Conservation (phyloP, 1,140 invertebrate genomes). For the Lepidurus packardi region DNA sequence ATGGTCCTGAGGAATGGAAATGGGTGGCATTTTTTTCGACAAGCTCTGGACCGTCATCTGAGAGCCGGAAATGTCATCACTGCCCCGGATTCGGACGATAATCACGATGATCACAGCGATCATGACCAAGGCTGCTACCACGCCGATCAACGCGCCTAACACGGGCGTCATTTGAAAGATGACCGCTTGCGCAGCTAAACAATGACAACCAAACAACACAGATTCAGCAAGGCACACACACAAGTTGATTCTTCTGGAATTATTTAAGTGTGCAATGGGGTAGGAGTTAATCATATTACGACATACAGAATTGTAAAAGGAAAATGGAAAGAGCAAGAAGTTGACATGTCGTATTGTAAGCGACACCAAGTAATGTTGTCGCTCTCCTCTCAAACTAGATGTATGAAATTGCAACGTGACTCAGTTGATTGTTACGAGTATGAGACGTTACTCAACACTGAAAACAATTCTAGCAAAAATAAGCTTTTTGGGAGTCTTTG, state of each 20-base stretch:
- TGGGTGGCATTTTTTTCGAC: not conserved
- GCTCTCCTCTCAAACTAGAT: not conserved
- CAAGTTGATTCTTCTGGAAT: not conserved
- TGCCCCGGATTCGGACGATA: slow-evolving; percentile 27
- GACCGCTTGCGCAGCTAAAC: slow-evolving; percentile 30
- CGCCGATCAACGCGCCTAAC: slow-evolving; percentile 32
- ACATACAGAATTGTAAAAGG: too few relatives aligned
- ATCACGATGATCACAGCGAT: slow-evolving; percentile 31
- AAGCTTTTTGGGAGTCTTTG: too few relatives aligned
- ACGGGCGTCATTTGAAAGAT: slow-evolving; percentile 34
- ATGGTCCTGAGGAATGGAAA: slow-evolving; percentile 12
- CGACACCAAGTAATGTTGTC: not conserved
- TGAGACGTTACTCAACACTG: too few relatives aligned
- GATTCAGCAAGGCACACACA: not conserved
- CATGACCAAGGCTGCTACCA: slow-evolving; percentile 31
- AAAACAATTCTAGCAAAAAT: too few relatives aligned
- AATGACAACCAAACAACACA: not conserved
- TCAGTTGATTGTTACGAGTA: too few relatives aligned
- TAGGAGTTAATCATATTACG: too few relatives aligned
- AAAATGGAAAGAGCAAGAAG: too few relatives aligned
- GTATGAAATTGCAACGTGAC: not conserved
- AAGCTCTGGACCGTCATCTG: not conserved
- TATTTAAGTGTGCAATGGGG: not conserved
- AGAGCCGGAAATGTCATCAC: slow-evolving; percentile 30
- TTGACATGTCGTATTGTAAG: not conserved